phyloP scores from a whole-genome alignment of 2,888 invertebrate genomes.

The Elysia crispata region DNA sequence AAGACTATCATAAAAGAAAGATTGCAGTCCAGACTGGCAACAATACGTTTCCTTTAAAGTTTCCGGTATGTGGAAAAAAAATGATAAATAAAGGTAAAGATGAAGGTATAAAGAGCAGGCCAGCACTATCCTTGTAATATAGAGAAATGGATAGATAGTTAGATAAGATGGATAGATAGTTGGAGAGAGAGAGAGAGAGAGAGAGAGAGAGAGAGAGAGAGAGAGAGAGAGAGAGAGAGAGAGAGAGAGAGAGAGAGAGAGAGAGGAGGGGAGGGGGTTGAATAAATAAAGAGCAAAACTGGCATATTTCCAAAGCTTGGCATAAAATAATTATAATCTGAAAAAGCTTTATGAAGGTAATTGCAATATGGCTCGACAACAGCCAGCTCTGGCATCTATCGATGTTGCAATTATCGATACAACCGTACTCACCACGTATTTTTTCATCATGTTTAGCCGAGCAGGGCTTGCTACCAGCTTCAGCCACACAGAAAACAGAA shows the following conservation, averaged over 20 bases:
- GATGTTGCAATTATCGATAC: not conserved
- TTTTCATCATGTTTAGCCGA: not conserved
- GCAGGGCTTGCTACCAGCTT: no score
- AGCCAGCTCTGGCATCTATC: not conserved
- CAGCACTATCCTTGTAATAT: no score
- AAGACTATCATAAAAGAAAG: no score
- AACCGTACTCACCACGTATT: conserved; percentile 17
- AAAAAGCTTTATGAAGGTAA: no score
- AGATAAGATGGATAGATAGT: not conserved
- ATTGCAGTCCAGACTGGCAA: no score
- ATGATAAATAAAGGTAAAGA: no score
- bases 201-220: conserved; percentile 27
- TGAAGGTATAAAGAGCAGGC: not conserved
- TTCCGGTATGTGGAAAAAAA: no score
- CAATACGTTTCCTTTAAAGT: no score
- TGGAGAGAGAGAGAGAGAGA: conserved; percentile 24
- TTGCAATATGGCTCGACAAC: no score
- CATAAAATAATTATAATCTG: not conserved
- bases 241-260: conserved; percentile 33
- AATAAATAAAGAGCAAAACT: not conserved
- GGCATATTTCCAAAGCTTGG: not conserved
- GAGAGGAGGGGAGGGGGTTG: conserved; percentile 13
- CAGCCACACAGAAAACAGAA: no score
- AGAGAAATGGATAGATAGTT: no score
- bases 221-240: conserved; percentile 35